A percentile compares a stretch with the other conserved stretches of the same genome.
These are phyloP conservation scores for Stenoptilia bipunctidactyla DNA, from an alignment of 2,888 invertebrate genomes.

Conservation along the genomic window DNA sequence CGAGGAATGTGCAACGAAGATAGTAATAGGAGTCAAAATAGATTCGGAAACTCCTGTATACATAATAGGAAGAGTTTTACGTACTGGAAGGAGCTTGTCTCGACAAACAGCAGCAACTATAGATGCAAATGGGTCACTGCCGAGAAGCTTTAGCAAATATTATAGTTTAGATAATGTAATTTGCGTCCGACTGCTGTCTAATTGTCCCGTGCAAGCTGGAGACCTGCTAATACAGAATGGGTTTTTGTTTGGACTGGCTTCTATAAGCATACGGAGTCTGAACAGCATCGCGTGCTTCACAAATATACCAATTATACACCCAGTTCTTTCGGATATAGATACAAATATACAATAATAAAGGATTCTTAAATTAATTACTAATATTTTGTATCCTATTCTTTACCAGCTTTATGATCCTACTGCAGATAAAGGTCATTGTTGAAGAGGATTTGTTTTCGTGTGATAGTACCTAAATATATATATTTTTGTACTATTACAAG, in stretches of 20 bases:
- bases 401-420: too few species aligned
- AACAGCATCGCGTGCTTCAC: slow-evolving; percentile 31
- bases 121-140: neutral
- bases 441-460: too few species aligned
- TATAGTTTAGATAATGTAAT: slow-evolving; percentile 23
- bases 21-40: slow-evolving; percentile 27
- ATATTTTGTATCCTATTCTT: too few species aligned
- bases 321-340: too few species aligned
- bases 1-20: slow-evolving; percentile 27
- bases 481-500: too few species aligned
- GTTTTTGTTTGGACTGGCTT: slow-evolving; percentile 36
- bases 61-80: slow-evolving; percentile 39
- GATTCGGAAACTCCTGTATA: slow-evolving; percentile 21
- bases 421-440: too few species aligned
- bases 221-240: slow-evolving; percentile 43
- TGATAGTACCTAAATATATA: too few species aligned
- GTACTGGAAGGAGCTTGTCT: slow-evolving; percentile 30
- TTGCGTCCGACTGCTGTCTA: slow-evolving; percentile 33
- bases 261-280: slow-evolving; percentile 28
- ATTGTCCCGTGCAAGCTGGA: slow-evolving; percentile 44
- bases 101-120: slow-evolving; percentile 27
- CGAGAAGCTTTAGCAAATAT: neutral
- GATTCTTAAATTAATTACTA: too few species aligned
- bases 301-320: too few species aligned
- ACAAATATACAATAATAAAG: too few species aligned